Base-by-base conservation (phyloP, 2,888 invertebrate genomes). In the Criorhina ranunculi region DNA sequence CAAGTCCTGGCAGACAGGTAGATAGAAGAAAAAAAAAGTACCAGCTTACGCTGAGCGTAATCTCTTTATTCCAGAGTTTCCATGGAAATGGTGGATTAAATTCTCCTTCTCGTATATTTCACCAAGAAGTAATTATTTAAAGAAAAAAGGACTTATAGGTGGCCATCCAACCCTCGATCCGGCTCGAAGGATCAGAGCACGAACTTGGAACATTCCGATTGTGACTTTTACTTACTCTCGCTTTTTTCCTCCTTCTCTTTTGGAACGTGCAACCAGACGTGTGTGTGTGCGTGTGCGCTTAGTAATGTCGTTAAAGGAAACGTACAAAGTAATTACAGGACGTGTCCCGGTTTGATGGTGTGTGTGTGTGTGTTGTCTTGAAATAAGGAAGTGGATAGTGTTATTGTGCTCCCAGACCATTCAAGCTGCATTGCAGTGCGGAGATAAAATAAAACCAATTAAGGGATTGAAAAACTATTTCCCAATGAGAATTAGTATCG, bases 41-140 rank as follows among this genome's bases (percentile, higher is more conserved):
- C 4, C 24, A 53, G 57, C 67, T 60, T 69, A 67, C 42, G 49
- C 40, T 42, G 19, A 77, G 51, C 33, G 42, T 77, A 77, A 77
- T 77, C 76, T 60, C 59, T 53, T 73, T 62, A 62, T 73, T 67
- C 40, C 67, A 77, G 24, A 24, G 76, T 77, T 8, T 24, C 76
- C 51, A 31, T 67, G 67, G 76, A 53, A 60, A 67, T 42, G 42
- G 33, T 59, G 67, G 51, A 77, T 77, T 77, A 59, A 77, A 60
- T 77, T 51, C 33, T 33, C 24, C 33, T 31, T 33, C 60, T 77
- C 31, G 8, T 51, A 59, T 42, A 60, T 33, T 62, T 53, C 42
- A 67, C 9, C 33, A 40, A 33, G 44, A 24, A 60, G 35, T 40
- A 77, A 77, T 59, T 59, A 67, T 44, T 42, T 42, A 29, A 9